Percentiles rank a stretch among this genome's conserved stretches.
Conservation (phyloP, 2,113 vertebrate genomes). For the Austrofundulus limnaeus region DNA sequence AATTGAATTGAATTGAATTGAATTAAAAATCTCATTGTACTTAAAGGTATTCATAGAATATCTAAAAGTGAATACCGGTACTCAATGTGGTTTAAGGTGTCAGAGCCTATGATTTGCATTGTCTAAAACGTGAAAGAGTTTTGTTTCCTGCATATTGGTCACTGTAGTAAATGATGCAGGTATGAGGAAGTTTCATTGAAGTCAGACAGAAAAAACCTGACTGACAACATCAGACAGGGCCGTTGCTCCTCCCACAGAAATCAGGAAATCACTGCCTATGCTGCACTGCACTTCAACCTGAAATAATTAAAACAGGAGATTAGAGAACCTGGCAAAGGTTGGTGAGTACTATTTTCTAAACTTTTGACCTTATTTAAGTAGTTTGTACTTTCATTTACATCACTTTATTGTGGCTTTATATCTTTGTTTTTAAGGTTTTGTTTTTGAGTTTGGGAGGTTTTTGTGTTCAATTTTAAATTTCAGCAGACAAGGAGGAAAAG, state of each 20-base stretch:
- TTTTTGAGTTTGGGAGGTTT: too few species aligned
- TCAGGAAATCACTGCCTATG: background rate
- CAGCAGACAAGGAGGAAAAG: background rate
- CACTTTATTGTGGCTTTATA: background rate
- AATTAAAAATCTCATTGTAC: too few species aligned
- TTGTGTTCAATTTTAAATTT: slow-evolving; percentile 1
- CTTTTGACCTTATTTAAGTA: background rate
- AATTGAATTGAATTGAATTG: too few species aligned
- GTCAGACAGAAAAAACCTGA: background rate
- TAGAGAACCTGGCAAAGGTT: background rate
- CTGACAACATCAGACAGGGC: background rate
- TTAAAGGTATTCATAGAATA: too few species aligned
- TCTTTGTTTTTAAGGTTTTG: background rate
- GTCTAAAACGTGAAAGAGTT: background rate
- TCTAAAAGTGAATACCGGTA: too few species aligned
- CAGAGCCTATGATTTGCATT: background rate
- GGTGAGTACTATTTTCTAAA: background rate
- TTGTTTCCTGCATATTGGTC: background rate
- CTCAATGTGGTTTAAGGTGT: too few species aligned
- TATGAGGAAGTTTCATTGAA: slow-evolving; percentile 33
- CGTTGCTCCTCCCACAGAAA: slow-evolving; percentile 1
- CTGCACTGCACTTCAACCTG: background rate
- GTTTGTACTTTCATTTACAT: background rate
- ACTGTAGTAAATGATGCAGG: background rate
- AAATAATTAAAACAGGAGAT: background rate